phyloP scores from a whole-genome alignment of 1,140 invertebrate genomes.

The Drosophila rhopaloa region DNA sequence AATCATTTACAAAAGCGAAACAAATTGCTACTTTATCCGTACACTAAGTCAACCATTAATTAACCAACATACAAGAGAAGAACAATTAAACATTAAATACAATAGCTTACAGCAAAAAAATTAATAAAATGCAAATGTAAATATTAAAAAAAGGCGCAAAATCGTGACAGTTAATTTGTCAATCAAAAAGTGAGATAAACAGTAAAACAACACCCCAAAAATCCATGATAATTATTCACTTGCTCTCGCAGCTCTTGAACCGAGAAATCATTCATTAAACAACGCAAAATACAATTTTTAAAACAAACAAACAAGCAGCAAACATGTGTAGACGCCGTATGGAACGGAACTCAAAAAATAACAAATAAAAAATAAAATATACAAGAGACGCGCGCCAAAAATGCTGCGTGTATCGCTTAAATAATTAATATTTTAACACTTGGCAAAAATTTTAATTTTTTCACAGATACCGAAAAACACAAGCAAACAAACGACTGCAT shows the following conservation, averaged over 20 bases:
- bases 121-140: slow-evolving; percentile 33
- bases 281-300: slow-evolving; percentile 61
- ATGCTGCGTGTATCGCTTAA: slow-evolving; percentile 80
- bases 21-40: slow-evolving; percentile 18
- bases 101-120: slow-evolving; percentile 27
- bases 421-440: slow-evolving; percentile 83
- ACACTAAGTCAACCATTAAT: slow-evolving; percentile 41
- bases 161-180: slow-evolving; percentile 75
- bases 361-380: slow-evolving; percentile 78
- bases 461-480: slow-evolving; percentile 22
- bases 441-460: slow-evolving; percentile 64
- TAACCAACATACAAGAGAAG: slow-evolving; percentile 42
- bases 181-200: slow-evolving; percentile 45
- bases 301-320: slow-evolving; percentile 77
- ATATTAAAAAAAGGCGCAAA: slow-evolving; percentile 42
- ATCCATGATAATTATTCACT: slow-evolving; percentile 76
- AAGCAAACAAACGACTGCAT: slow-evolving; percentile 43
- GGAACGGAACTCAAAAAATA: slow-evolving; percentile 49
- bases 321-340: slow-evolving; percentile 66
- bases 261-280: slow-evolving; percentile 75
- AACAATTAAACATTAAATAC: slow-evolving; percentile 65
- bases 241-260: slow-evolving; percentile 48
- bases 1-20: slow-evolving; percentile 39
- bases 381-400: slow-evolving; percentile 75
- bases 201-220: slow-evolving; percentile 41